A percentile compares a stretch with the other conserved stretches of the same genome.
These are phyloP conservation scores for Synergus gifuensis DNA, from an alignment of 2,888 invertebrate species.

Conservation along the genomic window DNA sequence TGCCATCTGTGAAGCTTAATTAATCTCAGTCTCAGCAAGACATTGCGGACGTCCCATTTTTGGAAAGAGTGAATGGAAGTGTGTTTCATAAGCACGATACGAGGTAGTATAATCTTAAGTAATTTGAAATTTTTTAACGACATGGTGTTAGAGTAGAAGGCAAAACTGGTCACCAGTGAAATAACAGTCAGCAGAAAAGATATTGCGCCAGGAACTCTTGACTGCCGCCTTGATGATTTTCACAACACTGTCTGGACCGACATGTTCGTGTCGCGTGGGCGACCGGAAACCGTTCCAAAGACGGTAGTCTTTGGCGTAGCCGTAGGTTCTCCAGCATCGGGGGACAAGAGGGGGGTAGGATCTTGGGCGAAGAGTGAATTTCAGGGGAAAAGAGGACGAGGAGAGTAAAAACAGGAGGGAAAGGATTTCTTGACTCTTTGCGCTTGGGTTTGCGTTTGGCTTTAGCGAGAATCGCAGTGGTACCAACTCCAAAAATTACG, in stretches of 20 bases:
- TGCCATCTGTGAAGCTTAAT: constrained; percentile 14
- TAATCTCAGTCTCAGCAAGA: constrained; percentile 8
- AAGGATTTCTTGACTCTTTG: background rate
- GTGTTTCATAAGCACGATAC: constrained; percentile 21
- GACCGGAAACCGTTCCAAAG: constrained; percentile 80
- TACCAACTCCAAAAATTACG: background rate
- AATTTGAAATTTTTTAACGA: constrained; percentile 19
- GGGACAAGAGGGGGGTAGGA: background rate
- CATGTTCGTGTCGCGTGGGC: constrained; percentile 71
- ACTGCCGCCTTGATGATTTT: constrained; percentile 70
- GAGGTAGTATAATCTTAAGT: constrained; percentile 22
- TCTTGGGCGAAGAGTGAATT: background rate
- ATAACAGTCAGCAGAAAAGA: constrained; percentile 24
- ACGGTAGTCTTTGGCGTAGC: constrained; percentile 74
- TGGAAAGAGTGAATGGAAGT: constrained; percentile 28
- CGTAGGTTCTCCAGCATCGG: constrained; percentile 48
- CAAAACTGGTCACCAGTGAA: constrained; percentile 32
- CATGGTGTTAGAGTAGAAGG: constrained; percentile 6
- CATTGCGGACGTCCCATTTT: constrained; percentile 17
- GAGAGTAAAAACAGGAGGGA: background rate
- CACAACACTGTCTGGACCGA: constrained; percentile 65
- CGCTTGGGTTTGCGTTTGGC: background rate
- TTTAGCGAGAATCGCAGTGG: background rate
- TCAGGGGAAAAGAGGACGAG: background rate
- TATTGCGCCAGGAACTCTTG: constrained; percentile 56